Conservation (phyloP, 2,888 invertebrate species). For the Morinoia aosen region DNA sequence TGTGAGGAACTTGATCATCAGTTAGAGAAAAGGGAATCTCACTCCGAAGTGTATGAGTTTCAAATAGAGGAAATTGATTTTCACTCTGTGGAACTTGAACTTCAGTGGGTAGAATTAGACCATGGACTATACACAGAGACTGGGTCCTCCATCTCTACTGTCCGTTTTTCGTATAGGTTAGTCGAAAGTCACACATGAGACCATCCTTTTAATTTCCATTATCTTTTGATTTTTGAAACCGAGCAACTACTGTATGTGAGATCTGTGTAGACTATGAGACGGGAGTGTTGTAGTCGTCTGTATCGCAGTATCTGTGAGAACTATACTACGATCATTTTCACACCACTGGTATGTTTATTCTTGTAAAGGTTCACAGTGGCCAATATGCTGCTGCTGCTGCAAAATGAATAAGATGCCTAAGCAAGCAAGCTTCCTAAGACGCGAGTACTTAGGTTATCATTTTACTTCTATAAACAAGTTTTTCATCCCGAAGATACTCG, state of each 20-base stretch:
- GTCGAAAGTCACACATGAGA: background rate
- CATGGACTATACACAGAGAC: too few species aligned
- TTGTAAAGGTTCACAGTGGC: too few species aligned
- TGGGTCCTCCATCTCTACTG: too few species aligned
- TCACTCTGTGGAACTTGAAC: too few species aligned
- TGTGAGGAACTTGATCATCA: too few species aligned
- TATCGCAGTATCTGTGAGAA: background rate
- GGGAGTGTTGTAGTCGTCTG: background rate
- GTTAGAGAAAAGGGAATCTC: too few species aligned
- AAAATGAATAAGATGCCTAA: too few species aligned
- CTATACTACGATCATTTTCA: background rate
- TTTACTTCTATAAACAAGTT: background rate
- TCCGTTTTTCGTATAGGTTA: background rate
- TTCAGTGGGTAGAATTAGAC: too few species aligned
- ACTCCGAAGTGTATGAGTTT: too few species aligned
- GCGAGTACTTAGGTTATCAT: background rate
- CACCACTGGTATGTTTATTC: background rate
- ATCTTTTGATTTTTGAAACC: background rate
- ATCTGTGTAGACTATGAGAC: background rate
- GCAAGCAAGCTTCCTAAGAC: background rate
- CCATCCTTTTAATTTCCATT: background rate
- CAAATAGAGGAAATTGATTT: too few species aligned
- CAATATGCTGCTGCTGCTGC: too few species aligned
- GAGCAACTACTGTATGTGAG: background rate
- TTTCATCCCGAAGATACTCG: background rate